Base-by-base conservation (phyloP, 2,888 invertebrate genomes). In the Macrosiphum euphorbiae region DNA sequence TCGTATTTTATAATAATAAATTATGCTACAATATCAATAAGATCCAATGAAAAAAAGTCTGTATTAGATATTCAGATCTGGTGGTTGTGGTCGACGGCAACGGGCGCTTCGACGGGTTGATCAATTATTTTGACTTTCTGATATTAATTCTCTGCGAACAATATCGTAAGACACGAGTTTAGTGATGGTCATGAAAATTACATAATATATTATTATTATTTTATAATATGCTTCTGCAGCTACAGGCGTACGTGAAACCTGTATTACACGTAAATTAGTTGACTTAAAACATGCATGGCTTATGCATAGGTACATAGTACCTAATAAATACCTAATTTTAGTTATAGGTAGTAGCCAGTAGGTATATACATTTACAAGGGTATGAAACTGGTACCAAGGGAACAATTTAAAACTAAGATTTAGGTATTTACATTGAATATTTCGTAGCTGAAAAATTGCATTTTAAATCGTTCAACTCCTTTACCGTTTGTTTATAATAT, bases 111-210 rank as follows among this genome's bases (percentile, higher is more conserved):
- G 3, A 96, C 96, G 96, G 94, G 96, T 95, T 96, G 96, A 95
- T 96, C 96, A 11, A 96, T 97, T 94, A 96, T 96, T 95, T 96
- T 97, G 94, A 97, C 96, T 95, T 97, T 97, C 95, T 96, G 96
- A 95, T 97, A 96, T 96, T n/a, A n/a, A n/a, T 97, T 97, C 95
- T 96, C 97, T 97, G 95, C 35, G 96, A 96, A 95, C 92, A 87
- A 44, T 78, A 78, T 86, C 89, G 90, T 92, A 94, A 88, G 28
- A 86, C 24, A 44, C 44, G 16, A 44, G 28, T 78, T 78, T 78
- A 35, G 35, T 78, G 78, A 8, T 20, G 35, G 35, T 8, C 8
- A 78, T 78, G 35, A 3, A 35, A 20, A 20, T 78, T 8, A 3
- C 35, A 78, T 35, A 78, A 78, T 20, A n/a, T n/a, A n/a, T 35